Evolutionary conservation across 2,797 vertebrate species (phyloP), one percentile per base, ranked within the genome.

Genomic region (Coranthus polyacanthus): DNA sequence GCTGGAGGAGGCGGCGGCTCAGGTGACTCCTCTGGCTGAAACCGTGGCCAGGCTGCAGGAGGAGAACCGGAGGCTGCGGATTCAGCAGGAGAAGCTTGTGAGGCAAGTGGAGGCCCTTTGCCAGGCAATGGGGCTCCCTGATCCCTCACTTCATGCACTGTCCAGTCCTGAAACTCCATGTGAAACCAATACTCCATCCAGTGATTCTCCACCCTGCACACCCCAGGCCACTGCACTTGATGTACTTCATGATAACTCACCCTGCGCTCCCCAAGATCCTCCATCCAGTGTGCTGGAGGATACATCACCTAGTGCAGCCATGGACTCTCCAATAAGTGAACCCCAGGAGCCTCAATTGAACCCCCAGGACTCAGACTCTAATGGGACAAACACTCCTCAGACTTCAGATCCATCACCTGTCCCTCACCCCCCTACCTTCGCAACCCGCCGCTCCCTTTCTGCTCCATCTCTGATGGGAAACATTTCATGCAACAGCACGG

Each of bases 391-490:
- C 1, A 13, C 54, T 32, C 34, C 51, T 46, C 60, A 64, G 61
- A 65, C 10, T 20, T 50, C 24, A 1, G 68, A 65, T 24, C 37
- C 53, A 5, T 75, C 84, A 42, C 90, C 90, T 0, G 81, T 93
- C 65, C 92, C 93, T 66, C 95, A 96, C 67, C 92, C 94, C 0
- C 94, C 95, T 0, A 84, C 92, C 62, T 97, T 96, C 79, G 89
- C 93, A 55, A 93, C 91, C 56, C 89, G 65, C 1, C 90, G 90
- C 44, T 95, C 95, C 37, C 89, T 89, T 12, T 96, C 94, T 4
- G 90, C 90, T 46, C 88, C 90, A 1, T 91, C 89, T 26, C 26
- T 88, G 72, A 76, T 82, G 18, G 78, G 80, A 2, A 75, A 82
- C 46, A 72, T 91, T 39, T 92, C 92, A 59, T 58, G 63, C 65